Evolutionary conservation across 2,888 invertebrate species (phyloP), one percentile per base, ranked within the genome.

Genomic region (Zaprionus obscuricornis): DNA sequence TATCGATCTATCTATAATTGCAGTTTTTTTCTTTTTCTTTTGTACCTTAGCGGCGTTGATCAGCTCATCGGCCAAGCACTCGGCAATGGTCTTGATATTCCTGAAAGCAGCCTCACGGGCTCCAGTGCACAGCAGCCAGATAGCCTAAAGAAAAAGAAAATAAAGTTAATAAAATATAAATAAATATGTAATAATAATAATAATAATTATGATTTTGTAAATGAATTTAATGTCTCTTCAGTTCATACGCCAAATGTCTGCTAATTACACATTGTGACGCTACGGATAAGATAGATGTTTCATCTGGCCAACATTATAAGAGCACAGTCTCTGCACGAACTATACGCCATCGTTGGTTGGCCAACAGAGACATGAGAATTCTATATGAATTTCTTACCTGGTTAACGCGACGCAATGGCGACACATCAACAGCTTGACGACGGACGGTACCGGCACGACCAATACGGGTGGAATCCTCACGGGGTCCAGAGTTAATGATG

Each of bases 391-490:
- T 3, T 77, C 85, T 76, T 84, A 89, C 90, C 86, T 99, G 99
- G 92, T 99, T 99, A 11, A 99, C 99, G 89, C 99, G 94, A 82
- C 99, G 94, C 83, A 99, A 93, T 8, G 99, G 99, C 7, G 99
- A 99, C 59, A 99, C 99, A 89, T 99, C 99, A 74, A 99, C 99
- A 84, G 99, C 99, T 90, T 99, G 99, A 91, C 99, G 94, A 90
- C 99, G 94, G n/a, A 99, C 99, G 1, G 99, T 99, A 93, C 99
- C 99, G 71, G 99, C 99, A 88, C 99, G 96, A 91, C 99, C 99
- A 88, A 99, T 99, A 93, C 99, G 96, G 55, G 99, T 99, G 1
- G 99, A 99, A 90, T 99, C 99, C 94, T 99, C 99, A 89, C 99
- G 94, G 42, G 99, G 99, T 16, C 99, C 99, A 66, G 98, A 97